Evolutionary conservation across 1,140 invertebrate species (phyloP).

Genomic region (Philotrypesis tridentata): DNA sequence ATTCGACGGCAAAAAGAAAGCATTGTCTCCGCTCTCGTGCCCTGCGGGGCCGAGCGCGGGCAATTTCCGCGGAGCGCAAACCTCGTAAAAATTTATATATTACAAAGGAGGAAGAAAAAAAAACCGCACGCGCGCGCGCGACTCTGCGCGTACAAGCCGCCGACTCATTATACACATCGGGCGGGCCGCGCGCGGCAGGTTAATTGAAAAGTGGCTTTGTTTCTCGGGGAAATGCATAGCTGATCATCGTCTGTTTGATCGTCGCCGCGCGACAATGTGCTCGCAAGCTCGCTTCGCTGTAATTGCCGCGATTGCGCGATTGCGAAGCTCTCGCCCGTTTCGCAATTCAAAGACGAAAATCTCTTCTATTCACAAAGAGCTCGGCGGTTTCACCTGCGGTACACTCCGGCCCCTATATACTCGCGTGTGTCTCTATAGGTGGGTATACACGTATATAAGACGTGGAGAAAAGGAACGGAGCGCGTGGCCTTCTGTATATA

Average conservation of each 20-base stretch:
- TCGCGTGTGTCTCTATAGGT: neutral
- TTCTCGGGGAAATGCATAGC: neutral
- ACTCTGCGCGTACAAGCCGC: neutral
- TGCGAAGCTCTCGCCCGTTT: neutral
- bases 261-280: conserved; percentile 30
- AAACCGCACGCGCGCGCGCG: too few species aligned
- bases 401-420: too few species aligned
- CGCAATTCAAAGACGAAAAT: neutral
- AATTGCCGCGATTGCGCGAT: neutral
- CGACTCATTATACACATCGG: neutral
- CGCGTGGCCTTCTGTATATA: neutral
- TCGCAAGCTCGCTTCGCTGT: neutral
- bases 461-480: neutral
- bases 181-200: neutral
- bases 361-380: neutral
- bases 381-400: neutral
- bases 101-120: too few species aligned
- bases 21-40: conserved; percentile 65
- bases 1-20: conserved; percentile 63
- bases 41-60: conserved; percentile 49
- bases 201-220: neutral
- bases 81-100: conserved; percentile 44
- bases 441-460: neutral
- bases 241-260: neutral
- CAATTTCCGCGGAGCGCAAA: conserved; percentile 29